phyloP scores from a whole-genome alignment of 2,888 invertebrate genomes.

The Marronus borbonicus region DNA sequence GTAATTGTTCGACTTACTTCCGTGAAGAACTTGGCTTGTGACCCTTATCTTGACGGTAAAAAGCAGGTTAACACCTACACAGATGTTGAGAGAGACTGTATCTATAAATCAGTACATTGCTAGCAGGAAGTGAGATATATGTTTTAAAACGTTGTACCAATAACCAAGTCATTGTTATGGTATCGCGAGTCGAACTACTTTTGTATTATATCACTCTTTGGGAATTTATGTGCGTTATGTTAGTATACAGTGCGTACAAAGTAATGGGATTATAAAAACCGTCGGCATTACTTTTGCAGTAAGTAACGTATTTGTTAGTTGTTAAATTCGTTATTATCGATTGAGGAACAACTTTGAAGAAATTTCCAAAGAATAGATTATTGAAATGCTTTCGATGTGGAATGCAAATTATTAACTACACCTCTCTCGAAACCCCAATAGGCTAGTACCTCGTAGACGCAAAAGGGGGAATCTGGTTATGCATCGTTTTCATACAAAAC shows the following conservation, averaged over 20 bases:
- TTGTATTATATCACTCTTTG: constrained; percentile 31
- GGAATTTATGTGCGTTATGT: constrained; percentile 16
- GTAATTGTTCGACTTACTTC: constrained; percentile 37
- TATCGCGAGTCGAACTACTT: neutral
- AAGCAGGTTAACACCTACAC: constrained; percentile 50
- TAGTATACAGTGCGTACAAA: too few relatives aligned
- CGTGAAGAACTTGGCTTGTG: constrained; percentile 45
- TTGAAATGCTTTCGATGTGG: too few relatives aligned
- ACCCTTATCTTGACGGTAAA: constrained; percentile 46
- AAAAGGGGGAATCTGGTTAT: too few relatives aligned
- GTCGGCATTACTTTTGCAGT: too few relatives aligned
- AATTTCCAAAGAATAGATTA: too few relatives aligned
- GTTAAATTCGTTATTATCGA: too few relatives aligned
- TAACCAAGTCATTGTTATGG: constrained; percentile 30
- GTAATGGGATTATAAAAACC: too few relatives aligned
- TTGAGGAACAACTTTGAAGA: too few relatives aligned
- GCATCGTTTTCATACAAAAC: too few relatives aligned
- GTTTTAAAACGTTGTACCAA: constrained; percentile 1
- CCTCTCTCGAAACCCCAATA: too few relatives aligned
- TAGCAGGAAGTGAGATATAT: constrained; percentile 24
- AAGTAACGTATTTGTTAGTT: neutral
- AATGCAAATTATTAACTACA: too few relatives aligned
- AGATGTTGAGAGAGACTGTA: constrained; percentile 30
- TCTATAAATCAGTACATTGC: constrained; percentile 39
- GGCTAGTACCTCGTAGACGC: too few relatives aligned